phyloP scores from a whole-genome alignment of 2,888 invertebrate species.

The Vesta saturnalis region DNA sequence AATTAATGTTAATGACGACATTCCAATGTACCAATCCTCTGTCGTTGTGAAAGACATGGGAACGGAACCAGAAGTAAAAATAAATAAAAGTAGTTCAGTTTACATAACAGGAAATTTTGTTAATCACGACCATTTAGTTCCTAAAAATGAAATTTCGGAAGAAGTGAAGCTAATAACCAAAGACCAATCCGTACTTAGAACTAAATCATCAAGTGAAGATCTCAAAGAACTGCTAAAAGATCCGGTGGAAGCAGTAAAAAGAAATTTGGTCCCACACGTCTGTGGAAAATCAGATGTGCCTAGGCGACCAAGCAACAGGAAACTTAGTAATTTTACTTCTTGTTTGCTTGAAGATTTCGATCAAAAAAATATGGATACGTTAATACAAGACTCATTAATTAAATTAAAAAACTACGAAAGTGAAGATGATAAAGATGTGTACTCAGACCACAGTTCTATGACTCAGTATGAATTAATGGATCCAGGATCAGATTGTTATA shows the following conservation, averaged over 20 bases:
- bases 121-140: slow-evolving; percentile 12
- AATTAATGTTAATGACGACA: slow-evolving; percentile 75
- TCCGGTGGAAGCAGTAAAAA: slow-evolving; percentile 80
- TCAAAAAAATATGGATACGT: slow-evolving; percentile 63
- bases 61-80: slow-evolving; percentile 42
- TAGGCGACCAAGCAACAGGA: slow-evolving; percentile 58
- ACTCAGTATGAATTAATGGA: slow-evolving; percentile 82
- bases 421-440: slow-evolving; percentile 57
- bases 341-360: slow-evolving; percentile 69
- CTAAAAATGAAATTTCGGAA: neutral
- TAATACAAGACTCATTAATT: slow-evolving; percentile 74
- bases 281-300: slow-evolving; percentile 71
- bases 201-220: slow-evolving; percentile 15
- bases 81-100: slow-evolving; percentile 56
- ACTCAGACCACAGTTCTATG: slow-evolving; percentile 66
- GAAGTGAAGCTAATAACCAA: slow-evolving; percentile 20
- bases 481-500: slow-evolving; percentile 78
- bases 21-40: slow-evolving; percentile 77
- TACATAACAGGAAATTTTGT: slow-evolving; percentile 59
- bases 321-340: slow-evolving; percentile 59
- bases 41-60: slow-evolving; percentile 73
- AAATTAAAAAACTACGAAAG: slow-evolving; percentile 63
- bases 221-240: slow-evolving; percentile 66
- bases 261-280: slow-evolving; percentile 80
- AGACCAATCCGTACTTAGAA: slow-evolving; percentile 6